Conservation (phyloP, 2,888 invertebrate genomes). For the Achlya flavicornis region DNA sequence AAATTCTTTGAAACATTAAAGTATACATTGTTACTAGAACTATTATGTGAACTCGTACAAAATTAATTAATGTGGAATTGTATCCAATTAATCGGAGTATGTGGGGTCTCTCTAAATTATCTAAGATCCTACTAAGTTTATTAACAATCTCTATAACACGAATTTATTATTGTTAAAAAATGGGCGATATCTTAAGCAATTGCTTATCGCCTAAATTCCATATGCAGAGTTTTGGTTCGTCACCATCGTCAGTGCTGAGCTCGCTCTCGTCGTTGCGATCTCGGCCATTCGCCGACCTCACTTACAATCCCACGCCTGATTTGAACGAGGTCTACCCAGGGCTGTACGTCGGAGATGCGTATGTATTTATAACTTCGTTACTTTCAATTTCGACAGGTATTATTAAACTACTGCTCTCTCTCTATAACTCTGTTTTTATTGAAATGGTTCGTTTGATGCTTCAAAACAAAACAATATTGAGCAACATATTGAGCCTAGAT, state of each 20-base stretch:
- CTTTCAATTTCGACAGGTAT: slow-evolving; percentile 12
- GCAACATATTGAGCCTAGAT: too few species aligned
- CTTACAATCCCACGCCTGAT: slow-evolving; percentile 84
- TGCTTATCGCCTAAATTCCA: slow-evolving; percentile 50
- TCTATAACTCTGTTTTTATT: neutral
- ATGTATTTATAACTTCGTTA: slow-evolving; percentile 57
- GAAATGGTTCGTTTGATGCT: too few species aligned
- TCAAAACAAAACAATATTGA: too few species aligned
- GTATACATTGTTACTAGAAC: neutral
- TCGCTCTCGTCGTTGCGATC: slow-evolving; percentile 68
- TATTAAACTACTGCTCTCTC: neutral
- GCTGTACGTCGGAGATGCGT: slow-evolving; percentile 90
- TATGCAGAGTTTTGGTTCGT: slow-evolving; percentile 70
- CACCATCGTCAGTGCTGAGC: slow-evolving; percentile 68
- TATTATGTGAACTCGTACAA: neutral
- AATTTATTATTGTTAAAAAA: slow-evolving; percentile 22
- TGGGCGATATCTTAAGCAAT: slow-evolving; percentile 56
- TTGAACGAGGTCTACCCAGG: slow-evolving; percentile 90
- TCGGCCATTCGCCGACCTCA: slow-evolving; percentile 60
- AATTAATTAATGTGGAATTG: neutral
- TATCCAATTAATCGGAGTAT: neutral
- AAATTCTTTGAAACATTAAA: too few species aligned
- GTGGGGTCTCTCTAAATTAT: neutral
- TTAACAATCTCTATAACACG: neutral
- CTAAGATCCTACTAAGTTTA: neutral